A percentile compares a stretch with the other conserved stretches of the same genome.
Conservation (phyloP, 2,797 vertebrate genomes). For the Nyctalus aviator region DNA sequence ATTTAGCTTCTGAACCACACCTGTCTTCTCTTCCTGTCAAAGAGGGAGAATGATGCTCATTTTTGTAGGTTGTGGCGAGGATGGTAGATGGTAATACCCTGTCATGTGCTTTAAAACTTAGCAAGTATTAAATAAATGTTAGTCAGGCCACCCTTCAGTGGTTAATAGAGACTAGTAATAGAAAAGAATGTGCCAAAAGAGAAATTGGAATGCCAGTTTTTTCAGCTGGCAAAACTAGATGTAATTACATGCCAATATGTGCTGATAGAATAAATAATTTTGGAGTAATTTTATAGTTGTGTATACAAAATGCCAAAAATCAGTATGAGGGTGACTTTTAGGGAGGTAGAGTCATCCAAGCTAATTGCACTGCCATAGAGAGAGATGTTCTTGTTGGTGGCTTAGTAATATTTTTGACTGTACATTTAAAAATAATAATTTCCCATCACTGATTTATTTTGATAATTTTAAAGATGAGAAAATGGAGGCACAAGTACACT, state of each 20-base stretch:
- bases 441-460: background rate
- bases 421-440: conserved; percentile 49
- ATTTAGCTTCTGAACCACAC: background rate
- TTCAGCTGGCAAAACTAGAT: background rate
- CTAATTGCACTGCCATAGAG: background rate
- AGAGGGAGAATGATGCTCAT: background rate
- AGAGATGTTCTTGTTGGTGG: background rate
- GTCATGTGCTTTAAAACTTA: background rate
- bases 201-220: background rate
- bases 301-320: conserved; percentile 48
- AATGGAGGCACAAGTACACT: background rate
- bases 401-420: background rate
- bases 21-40: background rate
- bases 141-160: background rate
- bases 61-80: background rate
- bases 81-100: background rate
- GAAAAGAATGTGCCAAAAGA: conserved; percentile 22
- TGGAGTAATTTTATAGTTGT: conserved; percentile 33
- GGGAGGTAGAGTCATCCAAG: background rate
- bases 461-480: conserved; percentile 17
- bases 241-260: conserved; percentile 29
- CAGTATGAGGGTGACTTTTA: background rate
- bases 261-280: conserved; percentile 55
- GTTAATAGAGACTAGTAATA: background rate
- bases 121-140: background rate